Evolutionary conservation across 2,797 vertebrate species (phyloP), one percentile per base, ranked within the genome.

Genomic region (Tauraco hartlaubi): DNA sequence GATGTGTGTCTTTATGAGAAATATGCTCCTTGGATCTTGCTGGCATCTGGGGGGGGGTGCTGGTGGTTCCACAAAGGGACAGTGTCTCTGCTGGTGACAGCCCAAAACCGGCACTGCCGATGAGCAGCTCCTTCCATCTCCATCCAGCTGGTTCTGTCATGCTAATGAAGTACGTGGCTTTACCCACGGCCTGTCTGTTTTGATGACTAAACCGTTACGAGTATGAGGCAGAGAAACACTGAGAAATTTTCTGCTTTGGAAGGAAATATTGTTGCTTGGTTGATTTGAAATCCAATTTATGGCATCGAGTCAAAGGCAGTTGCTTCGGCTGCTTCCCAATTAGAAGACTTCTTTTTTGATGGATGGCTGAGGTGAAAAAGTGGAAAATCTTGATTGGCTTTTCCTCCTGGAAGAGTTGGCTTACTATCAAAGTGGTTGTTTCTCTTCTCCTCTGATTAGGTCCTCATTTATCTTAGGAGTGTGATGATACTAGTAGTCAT

Each of bases 231-330:
- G 72, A 92, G 71, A 76, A 92, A 76, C 5, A 11, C 74, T 67
- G 67, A 89, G 68, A 64, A 72, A 26, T 75, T 39, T 84, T 83
- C 68, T 93, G 76, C 72, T 84, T 88, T 94, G 94, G 92, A 85
- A 84, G 43, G 58, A 62, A 75, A 58, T 88, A 12, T 62, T 77
- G 56, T 84, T 77, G 16, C 44, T 77, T 35, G 29, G 46, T 86
- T 95, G 93, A 95, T 88, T 86, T 84, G 93, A 94, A 95, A 95
- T 62, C 66, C 20, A 26, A 37, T 84, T 88, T 80, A 77, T 95
- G 90, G 62, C 76, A 85, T 51, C 37, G 14, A 58, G 90, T 95
- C 88, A 93, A 78, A 92, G 62, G 66, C 85, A 74, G 87, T 58
- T 90, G 44, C 54, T 94, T 94, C 68, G 88, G 22, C 79, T 78